Evolutionary conservation across 1,140 invertebrate genomes (phyloP).

Genomic region (Temnothorax curvispinosus): DNA sequence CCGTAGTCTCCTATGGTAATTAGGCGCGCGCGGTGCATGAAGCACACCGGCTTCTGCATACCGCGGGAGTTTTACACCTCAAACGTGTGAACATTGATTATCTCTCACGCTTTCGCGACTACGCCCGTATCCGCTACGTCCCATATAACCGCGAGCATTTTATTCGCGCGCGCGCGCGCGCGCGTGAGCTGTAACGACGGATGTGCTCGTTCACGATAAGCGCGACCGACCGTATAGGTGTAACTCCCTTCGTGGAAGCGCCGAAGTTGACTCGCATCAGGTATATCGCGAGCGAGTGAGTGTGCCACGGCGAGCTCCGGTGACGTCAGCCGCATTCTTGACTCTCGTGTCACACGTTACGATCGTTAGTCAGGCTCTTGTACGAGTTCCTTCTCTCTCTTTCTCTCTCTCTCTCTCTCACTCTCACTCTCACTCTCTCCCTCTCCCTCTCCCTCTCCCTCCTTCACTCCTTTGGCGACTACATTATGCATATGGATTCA

Average conservation of each 20-base stretch:
- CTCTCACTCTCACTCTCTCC: not conserved
- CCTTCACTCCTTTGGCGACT: not conserved
- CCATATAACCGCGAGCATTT: not conserved
- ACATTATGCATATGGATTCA: constrained; percentile 47
- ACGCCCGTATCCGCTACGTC: not conserved
- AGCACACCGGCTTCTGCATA: not conserved
- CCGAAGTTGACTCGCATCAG: constrained; percentile 54
- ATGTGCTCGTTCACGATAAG: constrained; percentile 1
- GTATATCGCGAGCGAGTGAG: constrained; percentile 49
- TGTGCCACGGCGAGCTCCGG: constrained; percentile 54
- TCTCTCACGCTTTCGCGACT: constrained; percentile 23
- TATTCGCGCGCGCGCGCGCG: not conserved
- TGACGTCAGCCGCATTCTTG: constrained; percentile 72
- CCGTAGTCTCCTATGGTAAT: constrained; percentile 30
- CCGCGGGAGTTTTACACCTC: constrained; percentile 16
- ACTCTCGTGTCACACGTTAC: constrained; percentile 69
- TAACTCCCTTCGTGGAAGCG: constrained; percentile 53
- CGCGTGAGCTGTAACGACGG: not conserved
- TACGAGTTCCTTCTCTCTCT: constrained; percentile 66
- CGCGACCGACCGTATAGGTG: not conserved
- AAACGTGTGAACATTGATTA: constrained; percentile 40
- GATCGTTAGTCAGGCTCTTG: constrained; percentile 70
- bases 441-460: too few relatives aligned
- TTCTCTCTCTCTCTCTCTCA: constrained; percentile 11
- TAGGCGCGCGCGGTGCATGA: not conserved